These are phyloP conservation scores for Syncerus caffer DNA, from an alignment of 2,797 vertebrate species.

Conservation along the genomic window DNA sequence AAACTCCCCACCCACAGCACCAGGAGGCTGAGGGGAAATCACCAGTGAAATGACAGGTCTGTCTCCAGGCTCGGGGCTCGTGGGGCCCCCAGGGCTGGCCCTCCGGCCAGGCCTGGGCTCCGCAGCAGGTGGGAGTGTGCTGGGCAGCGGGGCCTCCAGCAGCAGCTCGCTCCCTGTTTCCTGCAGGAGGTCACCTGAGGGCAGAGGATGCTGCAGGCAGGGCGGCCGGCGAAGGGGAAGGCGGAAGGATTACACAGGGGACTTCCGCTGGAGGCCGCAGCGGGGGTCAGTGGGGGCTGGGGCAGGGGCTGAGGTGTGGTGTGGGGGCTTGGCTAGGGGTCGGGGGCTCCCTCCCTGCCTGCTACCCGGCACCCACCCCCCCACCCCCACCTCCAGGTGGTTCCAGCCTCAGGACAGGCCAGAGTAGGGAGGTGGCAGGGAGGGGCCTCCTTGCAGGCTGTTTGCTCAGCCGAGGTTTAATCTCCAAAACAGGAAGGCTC, in stretches of 20 bases:
- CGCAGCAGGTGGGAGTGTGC: background rate
- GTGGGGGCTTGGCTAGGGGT: background rate
- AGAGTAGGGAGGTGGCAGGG: background rate
- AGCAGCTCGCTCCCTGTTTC: background rate
- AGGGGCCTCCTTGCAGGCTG: background rate
- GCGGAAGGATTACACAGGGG: constrained; percentile 55
- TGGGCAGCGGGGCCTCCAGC: fast-evolving
- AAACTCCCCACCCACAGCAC: background rate
- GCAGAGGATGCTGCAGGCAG: background rate
- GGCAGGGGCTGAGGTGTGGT: background rate
- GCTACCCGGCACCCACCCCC: background rate
- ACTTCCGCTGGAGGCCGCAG: background rate
- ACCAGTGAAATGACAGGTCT: background rate
- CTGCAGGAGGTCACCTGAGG: constrained; percentile 25
- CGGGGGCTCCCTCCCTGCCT: background rate
- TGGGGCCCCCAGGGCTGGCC: background rate
- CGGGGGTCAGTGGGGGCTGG: background rate
- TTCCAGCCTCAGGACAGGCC: background rate
- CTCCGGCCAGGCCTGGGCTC: background rate
- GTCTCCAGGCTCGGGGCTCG: fast-evolving
- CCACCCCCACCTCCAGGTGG: background rate
- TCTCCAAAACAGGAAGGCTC: constrained; percentile 74
- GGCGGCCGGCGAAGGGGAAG: constrained; percentile 31
- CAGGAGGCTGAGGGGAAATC: background rate
- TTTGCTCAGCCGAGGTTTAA: constrained; percentile 62